A percentile compares a stretch with the other conserved stretches of the same genome.
Conservation (phyloP, 1,140 invertebrate species). For the Eulimnadia texana region DNA sequence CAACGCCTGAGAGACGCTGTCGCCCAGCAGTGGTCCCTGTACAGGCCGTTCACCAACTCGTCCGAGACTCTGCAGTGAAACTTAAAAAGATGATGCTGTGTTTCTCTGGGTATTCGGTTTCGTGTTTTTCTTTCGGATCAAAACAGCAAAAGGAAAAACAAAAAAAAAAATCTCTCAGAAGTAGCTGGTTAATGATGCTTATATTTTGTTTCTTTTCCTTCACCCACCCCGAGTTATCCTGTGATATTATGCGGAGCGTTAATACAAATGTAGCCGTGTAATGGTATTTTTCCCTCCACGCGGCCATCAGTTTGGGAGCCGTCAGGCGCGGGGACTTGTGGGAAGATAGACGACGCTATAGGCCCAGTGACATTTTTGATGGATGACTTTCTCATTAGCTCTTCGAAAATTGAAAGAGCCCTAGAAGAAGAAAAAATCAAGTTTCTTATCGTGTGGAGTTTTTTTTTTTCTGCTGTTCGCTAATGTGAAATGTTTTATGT, state of each 20-base stretch:
- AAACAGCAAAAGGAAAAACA: too few relatives aligned
- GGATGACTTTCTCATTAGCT: background rate
- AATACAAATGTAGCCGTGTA: background rate
- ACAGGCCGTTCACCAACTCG: background rate
- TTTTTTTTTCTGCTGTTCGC: background rate
- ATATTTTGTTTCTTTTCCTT: too few relatives aligned
- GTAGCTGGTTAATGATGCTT: too few relatives aligned
- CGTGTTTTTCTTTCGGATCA: too few relatives aligned
- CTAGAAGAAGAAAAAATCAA: too few relatives aligned
- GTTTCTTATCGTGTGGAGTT: too few relatives aligned
- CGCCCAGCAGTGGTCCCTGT: background rate
- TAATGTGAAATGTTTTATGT: background rate
- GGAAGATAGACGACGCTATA: background rate
- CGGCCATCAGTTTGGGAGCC: background rate
- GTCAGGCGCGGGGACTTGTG: background rate
- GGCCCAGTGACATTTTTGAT: background rate
- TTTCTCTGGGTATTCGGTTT: too few relatives aligned
- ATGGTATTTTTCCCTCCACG: background rate
- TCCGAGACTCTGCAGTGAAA: background rate
- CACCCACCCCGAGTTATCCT: too few relatives aligned
- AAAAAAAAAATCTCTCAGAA: too few relatives aligned
- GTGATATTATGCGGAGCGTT: background rate
- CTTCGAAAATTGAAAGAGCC: too few relatives aligned
- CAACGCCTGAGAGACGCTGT: conserved; percentile 6
- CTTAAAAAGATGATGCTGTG: too few relatives aligned